phyloP scores from a whole-genome alignment of 2,797 vertebrate species.

The Mormyrops attenuatus region DNA sequence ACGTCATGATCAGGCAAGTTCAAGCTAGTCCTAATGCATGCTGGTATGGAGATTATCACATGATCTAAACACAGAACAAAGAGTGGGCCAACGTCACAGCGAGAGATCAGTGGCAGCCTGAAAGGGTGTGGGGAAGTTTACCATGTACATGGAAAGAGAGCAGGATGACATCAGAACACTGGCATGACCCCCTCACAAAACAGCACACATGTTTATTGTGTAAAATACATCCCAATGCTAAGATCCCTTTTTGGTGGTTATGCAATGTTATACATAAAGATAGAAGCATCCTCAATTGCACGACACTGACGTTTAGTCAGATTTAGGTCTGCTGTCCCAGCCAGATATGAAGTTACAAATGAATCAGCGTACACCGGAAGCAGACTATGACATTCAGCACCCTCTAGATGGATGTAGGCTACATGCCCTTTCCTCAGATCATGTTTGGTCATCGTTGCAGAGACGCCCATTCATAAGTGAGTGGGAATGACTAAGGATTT shows the following conservation, averaged over 20 bases:
- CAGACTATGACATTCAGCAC: neutral
- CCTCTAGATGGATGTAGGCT: neutral
- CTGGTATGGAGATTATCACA: conserved; percentile 13
- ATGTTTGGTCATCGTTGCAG: neutral
- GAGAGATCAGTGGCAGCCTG: conserved; percentile 2
- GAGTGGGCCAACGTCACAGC: neutral
- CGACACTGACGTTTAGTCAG: neutral
- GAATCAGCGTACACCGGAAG: conserved; percentile 6
- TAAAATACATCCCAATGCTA: neutral
- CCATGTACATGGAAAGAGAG: neutral
- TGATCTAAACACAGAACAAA: neutral
- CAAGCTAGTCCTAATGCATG: conserved; percentile 1
- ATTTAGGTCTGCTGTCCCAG: neutral
- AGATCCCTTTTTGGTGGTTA: neutral
- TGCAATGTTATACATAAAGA: conserved; percentile 4
- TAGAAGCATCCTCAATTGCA: neutral
- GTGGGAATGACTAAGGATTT: conserved; percentile 6
- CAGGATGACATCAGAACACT: neutral
- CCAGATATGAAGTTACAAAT: conserved; percentile 5
- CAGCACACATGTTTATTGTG: neutral
- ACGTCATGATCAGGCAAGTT: conserved; percentile 25
- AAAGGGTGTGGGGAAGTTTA: neutral
- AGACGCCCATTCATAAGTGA: conserved; percentile 7
- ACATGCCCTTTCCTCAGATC: neutral
- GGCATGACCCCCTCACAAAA: neutral